Evolutionary conservation across 2,797 vertebrate species (phyloP).

Genomic region (Acestrorhynchus altus): DNA sequence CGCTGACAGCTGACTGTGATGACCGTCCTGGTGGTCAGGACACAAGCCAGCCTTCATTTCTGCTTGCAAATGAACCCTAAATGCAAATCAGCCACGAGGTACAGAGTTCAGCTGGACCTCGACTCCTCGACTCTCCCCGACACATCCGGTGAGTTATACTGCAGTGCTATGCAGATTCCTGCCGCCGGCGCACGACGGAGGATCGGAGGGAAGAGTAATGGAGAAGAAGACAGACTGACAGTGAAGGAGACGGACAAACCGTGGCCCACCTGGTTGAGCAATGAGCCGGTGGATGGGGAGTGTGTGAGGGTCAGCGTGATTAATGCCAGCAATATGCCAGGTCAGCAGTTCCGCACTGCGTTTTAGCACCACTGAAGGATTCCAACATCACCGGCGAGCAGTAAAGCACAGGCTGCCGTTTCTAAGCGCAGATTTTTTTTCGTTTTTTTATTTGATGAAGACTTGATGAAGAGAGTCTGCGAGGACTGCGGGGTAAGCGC

Average conservation of each 20-base stretch:
- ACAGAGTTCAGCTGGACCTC: slow-evolving; percentile 32
- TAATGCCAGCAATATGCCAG: slow-evolving; percentile 47
- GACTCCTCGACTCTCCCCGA: slow-evolving; percentile 13
- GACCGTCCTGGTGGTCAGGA: slow-evolving; percentile 15
- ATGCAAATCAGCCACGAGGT: slow-evolving; percentile 31
- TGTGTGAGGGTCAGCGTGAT: slow-evolving; percentile 41
- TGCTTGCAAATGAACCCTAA: slow-evolving; percentile 42
- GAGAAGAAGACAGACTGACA: neutral
- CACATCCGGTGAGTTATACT: slow-evolving; percentile 26
- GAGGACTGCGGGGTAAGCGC: neutral
- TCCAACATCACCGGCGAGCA: slow-evolving; percentile 43
- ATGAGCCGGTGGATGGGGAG: slow-evolving; percentile 10
- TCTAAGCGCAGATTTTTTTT: slow-evolving; percentile 21
- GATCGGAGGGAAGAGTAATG: slow-evolving; percentile 27
- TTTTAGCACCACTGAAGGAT: slow-evolving; percentile 41
- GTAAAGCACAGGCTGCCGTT: slow-evolving; percentile 25
- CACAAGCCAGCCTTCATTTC: slow-evolving; percentile 22
- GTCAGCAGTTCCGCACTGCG: slow-evolving; percentile 43
- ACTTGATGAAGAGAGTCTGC: slow-evolving; percentile 9
- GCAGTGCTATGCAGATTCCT: slow-evolving; percentile 40
- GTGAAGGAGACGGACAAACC: neutral
- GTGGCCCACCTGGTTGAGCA: slow-evolving; percentile 38
- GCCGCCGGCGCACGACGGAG: slow-evolving; percentile 36
- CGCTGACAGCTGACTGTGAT: slow-evolving; percentile 31
- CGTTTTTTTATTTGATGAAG: slow-evolving; percentile 22